phyloP scores from a whole-genome alignment of 2,797 vertebrate genomes.

The Siniperca undulata region DNA sequence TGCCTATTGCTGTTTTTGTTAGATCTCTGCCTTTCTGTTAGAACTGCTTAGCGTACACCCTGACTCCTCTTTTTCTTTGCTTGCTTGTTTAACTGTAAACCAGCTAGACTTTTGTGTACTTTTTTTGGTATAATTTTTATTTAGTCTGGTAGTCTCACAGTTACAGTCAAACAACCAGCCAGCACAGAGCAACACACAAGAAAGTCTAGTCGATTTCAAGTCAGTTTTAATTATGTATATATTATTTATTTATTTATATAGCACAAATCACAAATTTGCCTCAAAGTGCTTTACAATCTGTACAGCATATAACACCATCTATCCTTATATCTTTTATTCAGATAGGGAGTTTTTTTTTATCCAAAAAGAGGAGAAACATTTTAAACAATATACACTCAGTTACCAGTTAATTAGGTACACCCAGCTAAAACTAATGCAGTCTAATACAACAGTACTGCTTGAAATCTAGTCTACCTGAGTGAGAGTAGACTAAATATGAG shows the following conservation, averaged over 20 bases:
- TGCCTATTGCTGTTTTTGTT: background rate
- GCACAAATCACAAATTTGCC: background rate
- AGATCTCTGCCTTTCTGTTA: background rate
- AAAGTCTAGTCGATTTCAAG: background rate
- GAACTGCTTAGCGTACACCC: background rate
- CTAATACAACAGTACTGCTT: no score
- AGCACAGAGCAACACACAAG: background rate
- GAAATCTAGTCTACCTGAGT: background rate
- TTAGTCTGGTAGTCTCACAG: no score
- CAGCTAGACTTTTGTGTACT: background rate
- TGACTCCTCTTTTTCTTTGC: no score
- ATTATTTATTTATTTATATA: background rate
- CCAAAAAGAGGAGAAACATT: background rate
- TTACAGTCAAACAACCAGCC: background rate
- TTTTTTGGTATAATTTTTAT: background rate
- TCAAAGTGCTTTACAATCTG: background rate
- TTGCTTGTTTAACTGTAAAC: background rate
- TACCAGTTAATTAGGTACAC: background rate
- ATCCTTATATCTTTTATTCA: no score
- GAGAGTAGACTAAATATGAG: background rate
- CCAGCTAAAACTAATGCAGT: no score
- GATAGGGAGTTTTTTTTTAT: background rate
- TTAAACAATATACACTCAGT: background rate
- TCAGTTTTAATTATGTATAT: background rate
- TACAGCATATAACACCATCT: background rate